These are phyloP conservation scores for Nebria ingens DNA, from an alignment of 1,140 invertebrate species.

Conservation along the genomic window DNA sequence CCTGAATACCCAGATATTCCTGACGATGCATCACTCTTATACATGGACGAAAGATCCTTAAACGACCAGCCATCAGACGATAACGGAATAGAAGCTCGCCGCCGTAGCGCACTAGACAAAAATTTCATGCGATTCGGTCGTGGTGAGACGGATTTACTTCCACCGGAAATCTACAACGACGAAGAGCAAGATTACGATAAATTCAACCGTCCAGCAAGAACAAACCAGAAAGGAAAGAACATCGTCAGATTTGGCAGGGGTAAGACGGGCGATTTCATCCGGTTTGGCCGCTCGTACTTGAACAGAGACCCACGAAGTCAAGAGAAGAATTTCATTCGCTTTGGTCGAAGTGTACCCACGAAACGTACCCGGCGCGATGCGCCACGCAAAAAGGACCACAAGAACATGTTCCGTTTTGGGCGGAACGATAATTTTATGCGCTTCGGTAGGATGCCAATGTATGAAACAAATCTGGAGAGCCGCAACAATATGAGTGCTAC, in stretches of 20 bases:
- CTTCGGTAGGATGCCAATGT: slow-evolving; percentile 14
- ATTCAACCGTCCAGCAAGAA: neutral
- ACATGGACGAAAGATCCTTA: slow-evolving; percentile 16
- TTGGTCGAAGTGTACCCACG: slow-evolving; percentile 10
- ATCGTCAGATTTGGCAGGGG: slow-evolving; percentile 17
- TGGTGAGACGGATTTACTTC: neutral
- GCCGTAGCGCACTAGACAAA: slow-evolving; percentile 15
- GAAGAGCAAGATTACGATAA: neutral
- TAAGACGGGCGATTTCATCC: slow-evolving; percentile 12
- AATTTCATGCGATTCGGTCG: slow-evolving; percentile 17
- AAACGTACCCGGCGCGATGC: neutral
- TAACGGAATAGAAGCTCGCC: slow-evolving; percentile 13
- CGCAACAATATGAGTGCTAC: no score
- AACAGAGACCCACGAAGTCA: neutral
- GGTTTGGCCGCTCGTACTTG: slow-evolving; percentile 11
- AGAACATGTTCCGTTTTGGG: slow-evolving; percentile 16
- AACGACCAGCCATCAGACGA: neutral
- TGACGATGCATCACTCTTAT: slow-evolving; percentile 27
- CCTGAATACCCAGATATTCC: neutral
- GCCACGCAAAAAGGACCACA: slow-evolving; percentile 10
- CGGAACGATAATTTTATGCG: slow-evolving; percentile 20
- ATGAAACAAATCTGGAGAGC: slow-evolving; percentile 9
- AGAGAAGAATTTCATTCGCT: slow-evolving; percentile 9
- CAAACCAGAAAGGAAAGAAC: slow-evolving; percentile 12
- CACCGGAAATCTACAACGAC: neutral